A percentile compares a stretch with the other conserved stretches of the same genome.
Evolutionary conservation across 2,888 invertebrate genomes (phyloP).

Genomic region (Taenaris catops): DNA sequence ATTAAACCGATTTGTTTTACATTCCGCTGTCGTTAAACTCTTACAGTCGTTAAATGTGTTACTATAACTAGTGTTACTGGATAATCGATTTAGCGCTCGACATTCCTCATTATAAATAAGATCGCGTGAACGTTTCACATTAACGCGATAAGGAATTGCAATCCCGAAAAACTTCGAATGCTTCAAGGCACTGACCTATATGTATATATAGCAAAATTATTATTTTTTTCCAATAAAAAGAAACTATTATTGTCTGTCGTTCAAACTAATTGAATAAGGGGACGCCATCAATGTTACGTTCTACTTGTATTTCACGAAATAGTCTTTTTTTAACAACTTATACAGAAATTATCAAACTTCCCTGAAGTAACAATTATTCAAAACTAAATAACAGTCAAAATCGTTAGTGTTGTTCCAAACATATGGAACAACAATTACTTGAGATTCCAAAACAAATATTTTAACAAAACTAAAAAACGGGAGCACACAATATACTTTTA

Average conservation of each 20-base stretch:
- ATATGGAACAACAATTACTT: conserved; percentile 8
- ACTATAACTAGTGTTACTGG: conserved; percentile 19
- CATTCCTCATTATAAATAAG: conserved; percentile 28
- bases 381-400: neutral
- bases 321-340: too few relatives aligned
- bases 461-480: conserved; percentile 13
- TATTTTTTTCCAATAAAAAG: neutral
- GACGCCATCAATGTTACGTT: too few relatives aligned
- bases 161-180: conserved; percentile 30
- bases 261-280: too few relatives aligned
- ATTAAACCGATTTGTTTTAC: conserved; percentile 22
- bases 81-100: conserved; percentile 18
- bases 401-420: neutral
- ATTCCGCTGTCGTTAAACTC: conserved; percentile 23
- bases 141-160: conserved; percentile 23
- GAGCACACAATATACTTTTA: conserved; percentile 15
- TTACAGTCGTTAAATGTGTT: conserved; percentile 13
- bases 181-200: conserved; percentile 52
- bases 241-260: conserved; percentile 1
- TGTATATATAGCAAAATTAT: conserved; percentile 9
- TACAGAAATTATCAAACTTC: neutral
- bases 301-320: too few relatives aligned
- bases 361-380: neutral
- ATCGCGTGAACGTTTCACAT: conserved; percentile 31
- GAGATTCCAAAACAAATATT: conserved; percentile 24